These are phyloP conservation scores for Isurus oxyrinchus DNA, from an alignment of 2,113 vertebrate genomes.

Conservation along the genomic window DNA sequence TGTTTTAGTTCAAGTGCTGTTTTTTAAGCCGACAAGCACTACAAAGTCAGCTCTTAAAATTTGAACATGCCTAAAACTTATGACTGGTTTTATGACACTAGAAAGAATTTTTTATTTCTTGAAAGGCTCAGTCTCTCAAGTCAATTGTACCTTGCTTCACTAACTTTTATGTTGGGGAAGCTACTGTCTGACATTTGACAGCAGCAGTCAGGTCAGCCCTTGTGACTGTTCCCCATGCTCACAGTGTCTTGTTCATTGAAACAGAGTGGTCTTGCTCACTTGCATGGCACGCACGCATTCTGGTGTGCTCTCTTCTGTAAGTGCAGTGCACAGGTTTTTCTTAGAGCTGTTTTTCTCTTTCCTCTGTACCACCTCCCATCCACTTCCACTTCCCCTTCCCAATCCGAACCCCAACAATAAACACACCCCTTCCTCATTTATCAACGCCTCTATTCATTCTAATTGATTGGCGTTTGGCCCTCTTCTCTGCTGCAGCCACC, in stretches of 20 bases:
- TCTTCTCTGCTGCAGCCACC: neutral
- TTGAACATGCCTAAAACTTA: neutral
- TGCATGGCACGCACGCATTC: neutral
- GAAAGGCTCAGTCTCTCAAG: neutral
- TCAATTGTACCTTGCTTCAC: neutral
- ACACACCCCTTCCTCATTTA: neutral
- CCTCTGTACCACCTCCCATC: neutral
- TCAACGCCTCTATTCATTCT: neutral
- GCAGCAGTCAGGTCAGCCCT: neutral
- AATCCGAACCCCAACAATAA: neutral
- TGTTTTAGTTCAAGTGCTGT: neutral
- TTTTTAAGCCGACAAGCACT: neutral
- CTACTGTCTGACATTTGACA: neutral
- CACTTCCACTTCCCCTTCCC: neutral
- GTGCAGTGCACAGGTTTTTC: neutral
- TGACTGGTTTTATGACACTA: neutral
- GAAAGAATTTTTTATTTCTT: neutral
- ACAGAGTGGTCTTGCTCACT: neutral
- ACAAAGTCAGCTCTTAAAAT: neutral
- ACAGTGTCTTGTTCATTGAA: neutral
- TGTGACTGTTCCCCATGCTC: neutral
- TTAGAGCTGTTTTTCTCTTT: neutral
- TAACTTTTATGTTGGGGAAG: neutral
- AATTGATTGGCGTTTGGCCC: neutral
- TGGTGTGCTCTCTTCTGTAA: neutral